Base-by-base conservation (phyloP, 2,113 vertebrate species). In the Burhinus bistriatus region DNA sequence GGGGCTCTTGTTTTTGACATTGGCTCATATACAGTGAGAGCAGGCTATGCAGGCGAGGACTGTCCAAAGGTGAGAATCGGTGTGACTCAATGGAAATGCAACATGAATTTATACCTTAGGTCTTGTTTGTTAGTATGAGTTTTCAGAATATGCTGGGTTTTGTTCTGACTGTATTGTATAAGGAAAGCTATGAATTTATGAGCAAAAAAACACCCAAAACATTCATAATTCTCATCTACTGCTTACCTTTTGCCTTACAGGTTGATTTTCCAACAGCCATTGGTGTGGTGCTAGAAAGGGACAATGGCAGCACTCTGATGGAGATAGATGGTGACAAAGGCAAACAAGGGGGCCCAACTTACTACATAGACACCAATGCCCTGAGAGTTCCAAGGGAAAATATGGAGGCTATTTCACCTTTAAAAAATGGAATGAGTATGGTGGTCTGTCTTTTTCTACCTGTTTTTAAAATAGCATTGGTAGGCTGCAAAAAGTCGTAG, bases 351-450 rank as follows among this genome's bases (percentile, higher is more conserved):
- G 99, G 99, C 17, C 99, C 99, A 4, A 99, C 98, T 17, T 99
- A 99, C 89, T 99, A 98, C 96, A 99, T 99, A 82, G 99, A 99
- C 89, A 99, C 99, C 87, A 99, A 99, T 96, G 99, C 99, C 85
- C 98, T 99, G 87, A 98, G 99, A 80, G 99, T 99, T 70, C 99
- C 99, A 12, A 98, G 99, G 82, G 99, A 99, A 96, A 99, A 98
- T 93, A 99, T 99, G 99, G 99, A 99, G 95, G 99, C 99, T 92
- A 99, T 99, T 98, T 99, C 99, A 80, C 99, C 99, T 2, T 98
- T 99, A 45, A 99, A 99, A 97, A 99, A 99, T 90, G 99, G 99
- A 97, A 99, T 99, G 99, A 99, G 99, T 99, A 99, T 66, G 99
- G 27, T 90, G 52, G 36, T 96, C 57, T 84, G 70, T 89, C 52